A percentile compares a stretch with the other conserved stretches of the same genome.
Evolutionary conservation across 2,888 invertebrate species (phyloP).

Genomic region (Drosophila suboccidentalis): DNA sequence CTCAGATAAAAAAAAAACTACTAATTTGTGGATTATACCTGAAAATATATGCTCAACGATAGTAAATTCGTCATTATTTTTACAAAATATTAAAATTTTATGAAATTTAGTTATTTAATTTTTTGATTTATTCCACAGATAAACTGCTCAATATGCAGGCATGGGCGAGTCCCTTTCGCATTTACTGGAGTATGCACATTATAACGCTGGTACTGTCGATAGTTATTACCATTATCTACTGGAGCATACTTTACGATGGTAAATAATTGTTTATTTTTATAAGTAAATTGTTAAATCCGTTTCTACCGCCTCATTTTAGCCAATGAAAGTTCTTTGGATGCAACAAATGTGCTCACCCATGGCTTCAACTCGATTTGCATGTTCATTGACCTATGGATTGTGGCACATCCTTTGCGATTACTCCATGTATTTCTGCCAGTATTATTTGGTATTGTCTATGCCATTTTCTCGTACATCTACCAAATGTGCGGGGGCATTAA

Average conservation of each 20-base stretch:
- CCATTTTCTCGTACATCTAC: conserved; percentile 88
- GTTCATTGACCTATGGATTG: conserved; percentile 90
- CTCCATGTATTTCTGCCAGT: conserved; percentile 89
- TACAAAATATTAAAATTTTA: no score
- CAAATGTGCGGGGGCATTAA: conserved; percentile 88
- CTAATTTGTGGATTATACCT: no score
- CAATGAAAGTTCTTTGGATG: conserved; percentile 74
- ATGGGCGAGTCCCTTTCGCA: conserved; percentile 84
- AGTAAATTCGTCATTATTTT: no score
- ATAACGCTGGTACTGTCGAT: conserved; percentile 89
- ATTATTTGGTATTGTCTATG: conserved; percentile 87
- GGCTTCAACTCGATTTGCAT: conserved; percentile 91
- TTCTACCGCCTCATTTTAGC: conserved; percentile 83
- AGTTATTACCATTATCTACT: conserved; percentile 91
- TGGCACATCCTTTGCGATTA: conserved; percentile 90
- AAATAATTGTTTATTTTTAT: conserved; percentile 9
- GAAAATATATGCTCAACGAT: no score
- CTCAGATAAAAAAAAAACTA: no score
- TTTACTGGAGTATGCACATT: conserved; percentile 91
- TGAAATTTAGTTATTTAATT: not conserved
- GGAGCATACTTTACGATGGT: conserved; percentile 87
- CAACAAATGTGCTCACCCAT: conserved; percentile 91
- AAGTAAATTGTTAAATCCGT: not conserved
- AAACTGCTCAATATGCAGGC: conserved; percentile 81
- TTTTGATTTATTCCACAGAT: conserved; percentile 60